phyloP scores from a whole-genome alignment of 2,797 vertebrate genomes.

The Eulemur coronatus region DNA sequence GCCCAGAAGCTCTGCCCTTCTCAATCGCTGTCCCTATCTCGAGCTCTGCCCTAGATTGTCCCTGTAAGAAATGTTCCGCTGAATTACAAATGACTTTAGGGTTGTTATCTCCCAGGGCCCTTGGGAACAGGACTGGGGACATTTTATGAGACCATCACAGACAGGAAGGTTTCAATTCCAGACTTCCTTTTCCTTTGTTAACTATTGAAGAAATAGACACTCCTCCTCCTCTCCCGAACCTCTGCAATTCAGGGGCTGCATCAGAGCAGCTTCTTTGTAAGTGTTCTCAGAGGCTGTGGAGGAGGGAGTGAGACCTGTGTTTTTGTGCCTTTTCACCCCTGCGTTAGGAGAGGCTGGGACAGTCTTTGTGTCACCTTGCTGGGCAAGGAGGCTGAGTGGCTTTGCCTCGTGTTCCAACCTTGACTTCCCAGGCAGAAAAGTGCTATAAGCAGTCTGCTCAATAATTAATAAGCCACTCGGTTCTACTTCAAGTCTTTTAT shows the following conservation, averaged over 20 bases:
- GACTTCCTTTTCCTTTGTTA: neutral
- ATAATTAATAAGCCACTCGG: neutral
- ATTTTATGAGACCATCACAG: neutral
- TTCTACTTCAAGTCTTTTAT: neutral
- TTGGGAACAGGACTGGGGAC: neutral
- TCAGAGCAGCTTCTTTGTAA: neutral
- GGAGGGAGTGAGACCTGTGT: neutral
- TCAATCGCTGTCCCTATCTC: neutral
- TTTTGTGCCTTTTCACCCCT: neutral
- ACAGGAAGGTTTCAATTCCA: neutral
- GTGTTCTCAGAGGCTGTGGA: neutral
- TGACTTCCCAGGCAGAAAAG: neutral
- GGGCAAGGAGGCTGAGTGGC: neutral
- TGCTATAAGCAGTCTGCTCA: neutral
- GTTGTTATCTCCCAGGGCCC: neutral
- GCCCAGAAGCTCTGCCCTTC: neutral
- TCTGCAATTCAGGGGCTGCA: neutral
- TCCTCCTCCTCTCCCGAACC: neutral
- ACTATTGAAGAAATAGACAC: neutral
- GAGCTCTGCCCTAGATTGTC: neutral
- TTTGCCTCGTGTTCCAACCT: neutral
- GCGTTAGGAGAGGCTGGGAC: accelerated
- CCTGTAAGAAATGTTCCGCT: neutral
- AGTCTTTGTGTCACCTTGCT: neutral
- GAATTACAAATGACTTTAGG: slow-evolving; percentile 6